Evolutionary conservation across 1,140 invertebrate genomes (phyloP).

Genomic region (Drosophila nikananu): DNA sequence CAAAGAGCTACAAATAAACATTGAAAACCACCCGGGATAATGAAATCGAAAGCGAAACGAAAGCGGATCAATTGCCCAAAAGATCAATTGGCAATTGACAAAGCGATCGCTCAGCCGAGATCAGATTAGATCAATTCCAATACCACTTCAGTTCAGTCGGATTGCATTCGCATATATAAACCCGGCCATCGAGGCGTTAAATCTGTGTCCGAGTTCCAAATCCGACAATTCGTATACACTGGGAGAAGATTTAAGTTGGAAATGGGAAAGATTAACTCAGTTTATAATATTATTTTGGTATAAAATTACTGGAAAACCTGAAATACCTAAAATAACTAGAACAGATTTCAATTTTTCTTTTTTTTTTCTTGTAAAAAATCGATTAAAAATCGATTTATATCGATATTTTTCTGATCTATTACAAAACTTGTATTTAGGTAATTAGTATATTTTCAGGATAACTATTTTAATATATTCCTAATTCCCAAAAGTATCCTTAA

Average conservation of each 20-base stretch:
- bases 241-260: background rate
- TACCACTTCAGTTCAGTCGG: slow-evolving; percentile 29
- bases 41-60: slow-evolving; percentile 46
- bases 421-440: too few relatives aligned
- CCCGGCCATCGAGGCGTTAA: slow-evolving; percentile 67
- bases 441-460: too few relatives aligned
- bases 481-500: too few relatives aligned
- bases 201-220: slow-evolving; percentile 63
- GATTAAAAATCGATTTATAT: background rate
- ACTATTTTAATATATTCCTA: too few relatives aligned
- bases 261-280: too few relatives aligned
- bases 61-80: slow-evolving; percentile 80
- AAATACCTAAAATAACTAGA: too few relatives aligned
- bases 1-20: slow-evolving; percentile 13
- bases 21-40: slow-evolving; percentile 3
- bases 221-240: slow-evolving; percentile 37
- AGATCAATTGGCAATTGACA: slow-evolving; percentile 83
- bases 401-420: background rate
- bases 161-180: slow-evolving; percentile 19
- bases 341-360: background rate
- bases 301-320: background rate
- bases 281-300: background rate
- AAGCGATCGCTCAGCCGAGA: slow-evolving; percentile 50
- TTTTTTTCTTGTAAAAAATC: background rate
- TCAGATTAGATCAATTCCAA: slow-evolving; percentile 45